phyloP scores from a whole-genome alignment of 2,888 invertebrate genomes.

The Brachylomia viminalis region DNA sequence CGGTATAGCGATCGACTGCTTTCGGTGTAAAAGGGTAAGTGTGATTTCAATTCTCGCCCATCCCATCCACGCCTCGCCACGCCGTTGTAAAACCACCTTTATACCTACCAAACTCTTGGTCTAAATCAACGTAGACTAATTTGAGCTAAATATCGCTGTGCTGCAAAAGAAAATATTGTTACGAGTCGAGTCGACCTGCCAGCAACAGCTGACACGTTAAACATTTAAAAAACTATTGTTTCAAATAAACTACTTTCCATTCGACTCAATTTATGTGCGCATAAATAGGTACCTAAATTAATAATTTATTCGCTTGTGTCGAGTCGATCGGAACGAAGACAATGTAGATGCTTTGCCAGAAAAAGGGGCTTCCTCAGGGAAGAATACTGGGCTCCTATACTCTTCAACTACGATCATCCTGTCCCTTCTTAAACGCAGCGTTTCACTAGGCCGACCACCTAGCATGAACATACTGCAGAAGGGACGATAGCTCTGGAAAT shows the following conservation, averaged over 20 bases:
- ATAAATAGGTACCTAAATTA: not conserved
- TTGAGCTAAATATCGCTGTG: not conserved
- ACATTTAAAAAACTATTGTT: not conserved
- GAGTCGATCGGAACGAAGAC: not conserved
- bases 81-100: not conserved
- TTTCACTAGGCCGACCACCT: not conserved
- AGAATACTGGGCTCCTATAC: not conserved
- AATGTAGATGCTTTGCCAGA: not conserved
- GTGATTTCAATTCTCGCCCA: not conserved
- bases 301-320: not conserved
- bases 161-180: not conserved
- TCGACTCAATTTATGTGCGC: not conserved
- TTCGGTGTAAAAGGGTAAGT: no score
- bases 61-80: not conserved
- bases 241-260: not conserved
- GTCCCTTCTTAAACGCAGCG: not conserved
- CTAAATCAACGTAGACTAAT: not conserved
- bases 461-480: not conserved
- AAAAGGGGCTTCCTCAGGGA: not conserved
- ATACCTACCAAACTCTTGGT: not conserved
- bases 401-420: not conserved
- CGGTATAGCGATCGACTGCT: no score
- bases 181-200: not conserved
- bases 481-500: not conserved
- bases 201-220: not conserved